Percentiles rank a stretch among this genome's conserved stretches.
phyloP scores from a whole-genome alignment of 30 jellyfish, hydroid and myxozoan species.

The Phacellophora camtschatica region DNA sequence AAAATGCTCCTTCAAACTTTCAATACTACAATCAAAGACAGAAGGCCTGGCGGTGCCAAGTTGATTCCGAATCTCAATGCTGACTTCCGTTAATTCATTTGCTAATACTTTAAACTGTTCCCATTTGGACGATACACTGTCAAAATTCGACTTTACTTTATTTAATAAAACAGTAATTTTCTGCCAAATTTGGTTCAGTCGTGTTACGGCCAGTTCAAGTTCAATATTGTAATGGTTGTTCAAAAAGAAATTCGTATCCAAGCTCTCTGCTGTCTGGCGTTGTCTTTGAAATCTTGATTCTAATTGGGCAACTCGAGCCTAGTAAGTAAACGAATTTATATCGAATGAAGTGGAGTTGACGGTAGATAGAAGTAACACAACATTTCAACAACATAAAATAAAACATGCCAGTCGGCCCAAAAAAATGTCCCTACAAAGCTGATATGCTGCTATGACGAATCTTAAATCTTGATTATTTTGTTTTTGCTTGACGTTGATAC shows the following conservation, averaged over 20 bases:
- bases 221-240: slow-evolving; percentile 45
- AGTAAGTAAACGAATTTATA: background rate
- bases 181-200: slow-evolving; percentile 57
- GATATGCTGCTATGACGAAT: too few species aligned
- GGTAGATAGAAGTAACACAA: too few species aligned
- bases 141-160: slow-evolving; percentile 22
- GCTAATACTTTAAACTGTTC: slow-evolving; percentile 59
- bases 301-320: background rate
- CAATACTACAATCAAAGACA: slow-evolving; percentile 59
- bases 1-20: slow-evolving; percentile 60
- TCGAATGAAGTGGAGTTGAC: background rate
- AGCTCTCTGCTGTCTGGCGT: slow-evolving; percentile 51
- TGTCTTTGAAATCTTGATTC: slow-evolving; percentile 7
- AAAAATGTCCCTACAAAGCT: too few species aligned
- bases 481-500: too few species aligned
- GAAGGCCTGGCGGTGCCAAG: slow-evolving; percentile 5
- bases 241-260: slow-evolving; percentile 43
- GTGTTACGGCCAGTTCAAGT: slow-evolving; percentile 57
- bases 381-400: too few species aligned
- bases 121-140: slow-evolving; percentile 41
- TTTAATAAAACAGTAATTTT: slow-evolving; percentile 16
- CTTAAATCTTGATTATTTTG: too few species aligned
- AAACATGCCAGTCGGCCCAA: too few species aligned
- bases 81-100: slow-evolving; percentile 56
- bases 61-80: slow-evolving; percentile 13